phyloP scores from a whole-genome alignment of 2,888 invertebrate genomes.

The Chymomyza amoena region DNA sequence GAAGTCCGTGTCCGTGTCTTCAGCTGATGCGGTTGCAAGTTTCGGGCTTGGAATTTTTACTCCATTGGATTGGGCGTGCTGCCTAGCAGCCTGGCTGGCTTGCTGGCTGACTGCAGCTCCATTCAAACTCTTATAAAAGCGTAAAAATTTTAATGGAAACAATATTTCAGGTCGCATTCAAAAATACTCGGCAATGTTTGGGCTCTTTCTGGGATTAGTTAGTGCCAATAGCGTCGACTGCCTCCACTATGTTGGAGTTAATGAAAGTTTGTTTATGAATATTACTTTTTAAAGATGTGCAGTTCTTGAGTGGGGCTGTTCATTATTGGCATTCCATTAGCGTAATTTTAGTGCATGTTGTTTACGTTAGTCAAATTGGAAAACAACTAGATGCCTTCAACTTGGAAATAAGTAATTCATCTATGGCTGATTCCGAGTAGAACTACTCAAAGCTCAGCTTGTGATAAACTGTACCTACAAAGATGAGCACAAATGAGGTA shows the following conservation, averaged over 20 bases:
- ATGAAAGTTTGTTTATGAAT: constrained; percentile 71
- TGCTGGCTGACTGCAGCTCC: background rate
- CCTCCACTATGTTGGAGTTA: constrained; percentile 37
- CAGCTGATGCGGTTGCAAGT: constrained; percentile 30
- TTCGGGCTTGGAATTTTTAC: constrained; percentile 28
- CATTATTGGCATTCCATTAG: background rate
- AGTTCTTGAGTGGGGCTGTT: background rate
- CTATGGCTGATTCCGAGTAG: too few species aligned
- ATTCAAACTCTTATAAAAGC: constrained; percentile 32
- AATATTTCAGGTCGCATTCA: constrained; percentile 50
- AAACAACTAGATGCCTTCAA: background rate
- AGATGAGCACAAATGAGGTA: too few species aligned
- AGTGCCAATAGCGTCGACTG: background rate
- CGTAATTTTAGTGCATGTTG: background rate
- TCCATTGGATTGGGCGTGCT: constrained; percentile 13
- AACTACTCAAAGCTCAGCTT: too few species aligned
- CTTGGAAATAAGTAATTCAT: too few species aligned
- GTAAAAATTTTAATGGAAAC: constrained; percentile 61
- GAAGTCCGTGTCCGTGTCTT: constrained; percentile 31
- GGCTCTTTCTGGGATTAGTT: background rate
- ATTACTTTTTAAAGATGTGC: constrained; percentile 67
- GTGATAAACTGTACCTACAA: too few species aligned
- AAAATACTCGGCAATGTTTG: constrained; percentile 7
- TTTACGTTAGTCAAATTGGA: background rate
- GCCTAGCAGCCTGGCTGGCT: background rate